These are phyloP conservation scores for Actenoides hombroni DNA, from an alignment of 2,113 vertebrate species.

Conservation along the genomic window DNA sequence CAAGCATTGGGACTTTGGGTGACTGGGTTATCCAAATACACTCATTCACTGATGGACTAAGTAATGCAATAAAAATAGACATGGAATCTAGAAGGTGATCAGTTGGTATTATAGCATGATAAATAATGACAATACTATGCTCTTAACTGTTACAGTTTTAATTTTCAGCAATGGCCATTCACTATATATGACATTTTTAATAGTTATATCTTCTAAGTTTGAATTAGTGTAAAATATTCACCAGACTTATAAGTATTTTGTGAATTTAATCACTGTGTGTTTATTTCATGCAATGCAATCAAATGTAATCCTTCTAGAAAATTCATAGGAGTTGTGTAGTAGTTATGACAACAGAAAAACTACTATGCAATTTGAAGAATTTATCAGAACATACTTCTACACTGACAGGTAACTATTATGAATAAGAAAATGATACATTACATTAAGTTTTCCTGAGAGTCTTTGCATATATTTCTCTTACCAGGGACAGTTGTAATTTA, in stretches of 20 bases:
- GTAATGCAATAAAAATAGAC: neutral
- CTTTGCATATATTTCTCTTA: conserved; percentile 84
- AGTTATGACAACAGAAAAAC: neutral
- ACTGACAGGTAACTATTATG: conserved; percentile 79
- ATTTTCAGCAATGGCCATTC: neutral
- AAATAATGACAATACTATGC: neutral
- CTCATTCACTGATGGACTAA: neutral
- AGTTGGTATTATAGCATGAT: neutral
- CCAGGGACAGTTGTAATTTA: conserved; percentile 83
- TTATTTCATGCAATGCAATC: neutral
- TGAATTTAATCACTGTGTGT: neutral
- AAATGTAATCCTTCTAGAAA: neutral
- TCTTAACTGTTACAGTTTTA: neutral
- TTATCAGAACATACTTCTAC: conserved; percentile 44
- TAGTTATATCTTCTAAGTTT: neutral
- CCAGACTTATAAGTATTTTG: neutral
- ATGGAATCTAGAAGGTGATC: neutral
- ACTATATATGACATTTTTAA: neutral
- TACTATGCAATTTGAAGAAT: conserved; percentile 55
- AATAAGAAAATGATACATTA: conserved; percentile 83
- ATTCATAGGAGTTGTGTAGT: neutral
- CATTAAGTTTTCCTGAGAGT: conserved; percentile 76
- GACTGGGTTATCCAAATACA: neutral
- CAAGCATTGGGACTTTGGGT: neutral
- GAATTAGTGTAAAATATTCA: neutral